phyloP scores from a whole-genome alignment of 2,888 invertebrate genomes.

The Formica aserva region DNA sequence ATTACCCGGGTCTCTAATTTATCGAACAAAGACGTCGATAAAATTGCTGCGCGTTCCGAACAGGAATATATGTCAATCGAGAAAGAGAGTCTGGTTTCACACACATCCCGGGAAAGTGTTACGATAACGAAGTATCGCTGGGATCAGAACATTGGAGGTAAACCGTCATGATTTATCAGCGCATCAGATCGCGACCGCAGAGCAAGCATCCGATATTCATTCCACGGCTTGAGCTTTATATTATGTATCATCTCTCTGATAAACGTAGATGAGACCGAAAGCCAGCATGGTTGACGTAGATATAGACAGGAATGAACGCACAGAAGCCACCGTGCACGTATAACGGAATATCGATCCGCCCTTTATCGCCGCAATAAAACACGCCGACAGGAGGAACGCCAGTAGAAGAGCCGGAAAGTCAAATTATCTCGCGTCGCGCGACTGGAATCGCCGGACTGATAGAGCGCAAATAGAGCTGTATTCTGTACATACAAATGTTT shows the following conservation, averaged over 20 bases:
- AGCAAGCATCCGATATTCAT: conserved; percentile 14
- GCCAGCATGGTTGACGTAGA: conserved; percentile 59
- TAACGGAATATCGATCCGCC: conserved; percentile 66
- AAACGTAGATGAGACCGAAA: conserved; percentile 16
- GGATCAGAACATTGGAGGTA: background rate
- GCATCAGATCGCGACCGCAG: background rate
- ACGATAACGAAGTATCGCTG: background rate
- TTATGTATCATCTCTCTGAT: conserved; percentile 42
- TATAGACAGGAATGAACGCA: conserved; percentile 61
- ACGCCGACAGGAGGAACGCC: conserved; percentile 20
- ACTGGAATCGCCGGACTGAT: conserved; percentile 24
- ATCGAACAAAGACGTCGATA: background rate
- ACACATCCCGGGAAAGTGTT: background rate
- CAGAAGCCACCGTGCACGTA: conserved; percentile 53
- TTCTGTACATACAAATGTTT: background rate
- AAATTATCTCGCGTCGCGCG: conserved; percentile 40
- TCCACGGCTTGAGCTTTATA: conserved; percentile 24
- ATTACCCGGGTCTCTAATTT: background rate
- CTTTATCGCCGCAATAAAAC: conserved; percentile 62
- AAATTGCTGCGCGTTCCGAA: background rate
- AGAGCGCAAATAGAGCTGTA: background rate
- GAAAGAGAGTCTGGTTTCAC: background rate
- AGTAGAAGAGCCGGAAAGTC: conserved; percentile 53
- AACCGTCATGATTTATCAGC: background rate
- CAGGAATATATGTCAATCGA: background rate